Base-by-base conservation (phyloP, 2,888 invertebrate species). In the Ectobius pallidus region DNA sequence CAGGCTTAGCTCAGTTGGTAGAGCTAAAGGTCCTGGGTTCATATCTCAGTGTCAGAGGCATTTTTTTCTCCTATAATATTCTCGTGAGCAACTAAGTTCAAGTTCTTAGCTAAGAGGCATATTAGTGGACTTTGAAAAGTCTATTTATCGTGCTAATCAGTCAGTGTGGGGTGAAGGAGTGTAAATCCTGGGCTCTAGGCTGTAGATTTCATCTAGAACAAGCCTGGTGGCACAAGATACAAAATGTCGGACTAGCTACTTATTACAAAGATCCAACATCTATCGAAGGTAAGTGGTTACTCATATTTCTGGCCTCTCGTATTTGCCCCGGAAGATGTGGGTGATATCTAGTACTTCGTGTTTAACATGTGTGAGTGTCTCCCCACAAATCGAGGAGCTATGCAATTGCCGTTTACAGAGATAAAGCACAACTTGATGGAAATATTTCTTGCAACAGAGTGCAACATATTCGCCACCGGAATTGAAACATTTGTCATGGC, bases 261-360 rank as follows among this genome's bases (percentile, higher is more conserved):
- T 55, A 3, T 55, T 11, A 1, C n/a, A n/a, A n/a, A n/a, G n/a
- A n/a, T n/a, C n/a, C n/a, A n/a, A n/a, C n/a, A n/a, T n/a, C n/a
- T n/a, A n/a, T n/a, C n/a, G n/a, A 55, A 55, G 55, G 25, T 55
- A 55, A 55, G 55, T 22, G 55, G 22, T 6, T 55, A 55, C 55
- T 22, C 22, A 55, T 25, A 55, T 6, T 55, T 55, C 22, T 49
- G 25, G 55, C 2, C 9, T 22, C 4, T 22, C 1, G 11, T 22
- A 55, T 20, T 55, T 55, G 30, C 55, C 11, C 55, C 55, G 20
- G 55, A 55, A 55, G 55, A 55, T 4, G 55, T 55, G 14, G 30
- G 2, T 55, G 22, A 55, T 55, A n/a, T n/a, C n/a, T n/a, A n/a
- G n/a, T 55, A 22, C 55, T 55, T 55, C 22, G 55, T 55, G 9